Base-by-base conservation (phyloP, 2,888 invertebrate genomes). In the Rhingia rostrata region DNA sequence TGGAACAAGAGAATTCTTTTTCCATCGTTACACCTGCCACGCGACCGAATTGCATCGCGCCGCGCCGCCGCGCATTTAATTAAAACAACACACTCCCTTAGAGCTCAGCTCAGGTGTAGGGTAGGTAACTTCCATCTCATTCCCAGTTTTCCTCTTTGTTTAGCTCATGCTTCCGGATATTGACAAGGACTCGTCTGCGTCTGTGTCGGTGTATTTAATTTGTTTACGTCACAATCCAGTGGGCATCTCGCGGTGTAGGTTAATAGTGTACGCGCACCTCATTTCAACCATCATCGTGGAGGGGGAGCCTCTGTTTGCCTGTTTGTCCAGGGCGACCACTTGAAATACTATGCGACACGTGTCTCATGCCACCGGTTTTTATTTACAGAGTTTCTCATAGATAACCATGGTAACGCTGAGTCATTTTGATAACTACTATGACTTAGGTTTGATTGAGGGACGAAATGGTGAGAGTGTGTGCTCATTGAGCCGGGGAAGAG, bases 211-310 rank as follows among this genome's bases (percentile, higher is more conserved):
- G 66, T 75, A 75, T 79, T 84, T 80, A 84, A 84, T 80, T 84
- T 84, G 79, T 80, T 84, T 83, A 70, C 80, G 84, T 84, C 84
- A 84, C 84, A 84, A 70, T 43, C 70, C 74, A 84, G 47, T 84
- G 74, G 74, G 47, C 79, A 70, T 78, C 66, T 60, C 53, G 7
- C 54, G 6, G 60, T 37, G 10, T 54, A 3, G 6, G 60, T 37
- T 7, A 47, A 3, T 1, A 14, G 43, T 53, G 32, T 7, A 49
- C 49, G 41, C n/a, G 22, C 67, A 78, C 77, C 66, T 67, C 66
- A 60, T 7, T 41, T 47, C 9, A 64, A 56, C 63, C 45, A 22
- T 7, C 45, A 41, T 33, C 12, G 30, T 7, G 12, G 35, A 53
- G 64, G 84, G 73, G 73, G 69, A 64, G 58, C 53, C 41, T 37